Conservation (phyloP, 92 coral and sea anemone genomes). For the Galaxea fascicularis region DNA sequence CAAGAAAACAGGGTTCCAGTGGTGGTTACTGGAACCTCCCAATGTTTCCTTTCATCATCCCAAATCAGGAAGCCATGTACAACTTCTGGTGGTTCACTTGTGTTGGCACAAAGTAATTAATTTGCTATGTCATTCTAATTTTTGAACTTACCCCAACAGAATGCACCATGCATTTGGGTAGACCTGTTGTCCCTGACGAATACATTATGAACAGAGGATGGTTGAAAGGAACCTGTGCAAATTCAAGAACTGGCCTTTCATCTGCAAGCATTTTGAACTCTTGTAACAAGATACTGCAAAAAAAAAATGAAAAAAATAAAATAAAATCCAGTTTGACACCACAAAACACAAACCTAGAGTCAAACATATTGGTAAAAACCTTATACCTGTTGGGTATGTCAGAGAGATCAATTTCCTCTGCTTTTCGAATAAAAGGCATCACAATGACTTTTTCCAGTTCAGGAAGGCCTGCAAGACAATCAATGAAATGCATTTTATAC, state of each 20-base stretch:
- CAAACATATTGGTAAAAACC: too few relatives aligned
- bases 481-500: background rate
- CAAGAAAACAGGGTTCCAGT: too few relatives aligned
- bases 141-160: conserved; percentile 92
- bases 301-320: conserved; percentile 9
- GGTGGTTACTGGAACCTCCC: too few relatives aligned
- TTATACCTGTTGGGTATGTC: conserved; percentile 84
- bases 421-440: conserved; percentile 82
- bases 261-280: conserved; percentile 85
- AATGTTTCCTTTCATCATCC: too few relatives aligned
- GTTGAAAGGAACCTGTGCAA: conserved; percentile 94
- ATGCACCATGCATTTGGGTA: conserved; percentile 99
- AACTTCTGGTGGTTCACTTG: too few relatives aligned
- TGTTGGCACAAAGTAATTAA: too few relatives aligned
- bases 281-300: conserved; percentile 70
- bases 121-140: too few relatives aligned
- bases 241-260: conserved; percentile 76
- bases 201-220: conserved; percentile 97
- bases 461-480: conserved; percentile 75
- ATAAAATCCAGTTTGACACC: background rate
- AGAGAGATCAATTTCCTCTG: conserved; percentile 76
- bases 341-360: background rate
- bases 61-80: too few relatives aligned
- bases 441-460: conserved; percentile 87
- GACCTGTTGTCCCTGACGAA: conserved; percentile 99